Percentiles rank a stretch among this genome's conserved stretches.
These are phyloP conservation scores for Diuraphis noxia DNA, from an alignment of 1,140 invertebrate species.

Conservation along the genomic window DNA sequence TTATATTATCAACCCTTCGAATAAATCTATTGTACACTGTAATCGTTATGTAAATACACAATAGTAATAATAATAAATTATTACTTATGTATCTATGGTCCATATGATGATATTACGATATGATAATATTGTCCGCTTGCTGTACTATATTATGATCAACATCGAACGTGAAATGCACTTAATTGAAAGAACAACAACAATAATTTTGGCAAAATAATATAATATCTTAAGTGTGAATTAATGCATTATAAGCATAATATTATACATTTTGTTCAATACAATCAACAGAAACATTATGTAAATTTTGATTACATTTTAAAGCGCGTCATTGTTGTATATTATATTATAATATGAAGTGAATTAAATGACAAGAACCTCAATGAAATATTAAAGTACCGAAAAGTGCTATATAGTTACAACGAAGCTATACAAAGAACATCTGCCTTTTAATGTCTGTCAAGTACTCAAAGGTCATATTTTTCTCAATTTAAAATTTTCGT, in stretches of 20 bases:
- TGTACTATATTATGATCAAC: no score
- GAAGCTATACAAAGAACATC: not conserved
- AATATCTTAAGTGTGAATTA: not conserved
- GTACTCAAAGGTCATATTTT: not conserved
- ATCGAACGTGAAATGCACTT: no score
- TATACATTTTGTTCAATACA: not conserved
- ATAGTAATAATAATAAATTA: no score
- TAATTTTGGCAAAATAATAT: not conserved
- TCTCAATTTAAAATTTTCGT: not conserved
- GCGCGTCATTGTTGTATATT: not conserved
- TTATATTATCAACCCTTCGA: no score
- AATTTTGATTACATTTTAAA: not conserved
- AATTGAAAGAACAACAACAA: no score
- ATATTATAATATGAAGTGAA: not conserved
- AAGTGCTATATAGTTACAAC: not conserved
- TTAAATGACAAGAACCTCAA: not conserved
- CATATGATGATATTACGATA: no score
- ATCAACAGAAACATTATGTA: not conserved
- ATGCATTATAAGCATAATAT: not conserved
- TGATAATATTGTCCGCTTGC: no score
- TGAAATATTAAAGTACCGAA: not conserved
- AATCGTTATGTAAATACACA: no score
- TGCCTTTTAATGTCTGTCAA: not conserved
- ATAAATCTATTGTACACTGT: no score
- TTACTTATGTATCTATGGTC: no score